Base-by-base conservation (phyloP, 2,888 invertebrate genomes). In the Tenthredo amoena region DNA sequence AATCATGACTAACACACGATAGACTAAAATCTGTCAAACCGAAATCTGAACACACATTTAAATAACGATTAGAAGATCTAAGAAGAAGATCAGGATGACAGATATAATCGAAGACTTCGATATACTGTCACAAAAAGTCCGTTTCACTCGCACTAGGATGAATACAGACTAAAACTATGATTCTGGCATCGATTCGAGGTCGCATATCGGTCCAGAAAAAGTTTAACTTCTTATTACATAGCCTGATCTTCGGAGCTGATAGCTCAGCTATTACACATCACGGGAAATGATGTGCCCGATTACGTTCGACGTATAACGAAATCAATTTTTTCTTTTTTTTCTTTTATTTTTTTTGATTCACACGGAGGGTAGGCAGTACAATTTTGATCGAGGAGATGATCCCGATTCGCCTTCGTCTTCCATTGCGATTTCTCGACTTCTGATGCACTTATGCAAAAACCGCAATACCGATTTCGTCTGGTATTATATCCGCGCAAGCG, bases 221-320 rank as follows among this genome's bases (percentile, higher is more conserved):
- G 7, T 55, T 1, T 55, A n/a, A n/a, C n/a, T 55, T 55, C 18
- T 55, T n/a, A 55, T 55, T 55, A 7, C n/a, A 55, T 55, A n/a
- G 47, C 4, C 15, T n/a, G 34, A 79, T 58, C 87, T 88, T 88
- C 90, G 89, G 90, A 89, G 89, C 88, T 71, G 40, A 71, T 6
- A 71, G 37, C 37, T 37, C 34, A 15, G 1, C 15, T 7, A n/a
- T 71, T 71, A 34, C 34, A 37, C 9, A 10, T 12, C 1, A 71
- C 71, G 37, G 31, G 34, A 71, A 71, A 71, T 71, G 34, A 71
- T 9, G 18, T 71, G 71, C 34, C 37, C n/a, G 18, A 34, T 71
- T 71, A 37, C 18, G 7, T 34, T 68, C 26, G 1, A 71, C 34
- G 31, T 37, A n/a, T 34, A 18, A 18, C 71, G 31, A 37, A 4